Evolutionary conservation across 2,113 vertebrate genomes (phyloP), one percentile per base, ranked within the genome.

Genomic region (Thryonomys swinderianus): DNA sequence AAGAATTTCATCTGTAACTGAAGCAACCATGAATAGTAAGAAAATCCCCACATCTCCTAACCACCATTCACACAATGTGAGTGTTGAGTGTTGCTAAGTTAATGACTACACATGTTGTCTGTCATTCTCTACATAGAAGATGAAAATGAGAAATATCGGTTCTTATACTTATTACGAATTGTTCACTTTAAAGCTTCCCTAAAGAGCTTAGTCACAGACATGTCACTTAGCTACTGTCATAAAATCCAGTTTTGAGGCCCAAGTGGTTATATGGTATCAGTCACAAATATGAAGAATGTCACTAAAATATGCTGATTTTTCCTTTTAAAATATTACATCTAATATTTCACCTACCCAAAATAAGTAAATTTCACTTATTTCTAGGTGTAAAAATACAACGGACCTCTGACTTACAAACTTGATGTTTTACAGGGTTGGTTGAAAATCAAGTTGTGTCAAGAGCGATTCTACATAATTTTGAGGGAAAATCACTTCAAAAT

Each of bases 261-360:
- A 93, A 86, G 71, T 66, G 3, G 32, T 62, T 86, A 86, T 85
- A 85, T 64, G 62, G 17, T 66, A 90, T 40, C 48, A 83, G n/a
- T 1, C 89, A 30, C 84, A 95, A 95, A 95, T 85, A 89, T 45
- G 17, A 93, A 80, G 23, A 89, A 59, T 93, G 27, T 34, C 66
- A 79, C 37, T 45, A 93, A 91, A 93, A 34, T 84, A 3, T 73
- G 37, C 27, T 89, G 11, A 21, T 59, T 90, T 82, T 82, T 86
- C 13, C 62, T 81, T 88, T 90, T 61, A 3, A 95, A 82, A 55
- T 82, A 57, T 23, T 80, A 91, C 67, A 79, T 55, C 7, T 10
- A 91, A 45, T 81, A 90, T 76, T 57, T 88, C 61, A 87, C 2
- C 57, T 30, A 53, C 27, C 64, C 59, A 95, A 94, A 95, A 48